phyloP scores from a whole-genome alignment of 1,140 invertebrate genomes.

The Dendrolimus punctatus region DNA sequence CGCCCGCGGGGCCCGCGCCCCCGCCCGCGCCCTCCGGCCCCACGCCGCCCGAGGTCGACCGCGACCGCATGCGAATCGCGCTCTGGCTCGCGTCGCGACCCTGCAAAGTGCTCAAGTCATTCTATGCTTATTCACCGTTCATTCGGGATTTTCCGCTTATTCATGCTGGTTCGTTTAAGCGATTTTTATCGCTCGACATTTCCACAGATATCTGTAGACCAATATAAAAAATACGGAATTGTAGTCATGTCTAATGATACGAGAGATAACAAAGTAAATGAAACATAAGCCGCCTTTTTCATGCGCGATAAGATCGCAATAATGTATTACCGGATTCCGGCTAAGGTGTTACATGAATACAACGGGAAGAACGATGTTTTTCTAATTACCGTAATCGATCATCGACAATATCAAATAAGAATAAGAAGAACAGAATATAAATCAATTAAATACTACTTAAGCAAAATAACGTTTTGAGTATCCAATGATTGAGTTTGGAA shows the following conservation, averaged over 20 bases:
- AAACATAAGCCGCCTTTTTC: too few species aligned
- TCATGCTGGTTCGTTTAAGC: conserved; percentile 15
- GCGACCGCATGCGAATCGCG: conserved; percentile 45
- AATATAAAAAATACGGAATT: conserved; percentile 18
- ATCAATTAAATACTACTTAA: too few species aligned
- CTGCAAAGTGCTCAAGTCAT: conserved; percentile 21
- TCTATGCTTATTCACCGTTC: conserved; percentile 16
- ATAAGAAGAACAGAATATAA: too few species aligned
- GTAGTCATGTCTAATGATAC: conserved; percentile 12
- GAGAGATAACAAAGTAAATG: conserved; percentile 3
- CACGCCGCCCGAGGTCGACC: conserved; percentile 43
- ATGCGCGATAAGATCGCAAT: too few species aligned
- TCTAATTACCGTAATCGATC: too few species aligned
- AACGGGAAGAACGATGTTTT: too few species aligned
- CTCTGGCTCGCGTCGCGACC: conserved; percentile 32
- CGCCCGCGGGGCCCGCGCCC: conserved; percentile 10
- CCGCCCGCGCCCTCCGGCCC: conserved; percentile 15
- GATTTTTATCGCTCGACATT: conserved; percentile 17
- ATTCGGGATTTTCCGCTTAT: conserved; percentile 15
- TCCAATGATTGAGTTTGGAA: too few species aligned
- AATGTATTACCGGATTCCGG: too few species aligned
- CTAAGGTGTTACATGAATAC: too few species aligned
- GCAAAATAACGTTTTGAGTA: too few species aligned
- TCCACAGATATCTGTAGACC: conserved; percentile 18
- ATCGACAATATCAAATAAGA: too few species aligned